Conservation (phyloP, 2,797 vertebrate genomes). For the Melanotaenia trifasciata region DNA sequence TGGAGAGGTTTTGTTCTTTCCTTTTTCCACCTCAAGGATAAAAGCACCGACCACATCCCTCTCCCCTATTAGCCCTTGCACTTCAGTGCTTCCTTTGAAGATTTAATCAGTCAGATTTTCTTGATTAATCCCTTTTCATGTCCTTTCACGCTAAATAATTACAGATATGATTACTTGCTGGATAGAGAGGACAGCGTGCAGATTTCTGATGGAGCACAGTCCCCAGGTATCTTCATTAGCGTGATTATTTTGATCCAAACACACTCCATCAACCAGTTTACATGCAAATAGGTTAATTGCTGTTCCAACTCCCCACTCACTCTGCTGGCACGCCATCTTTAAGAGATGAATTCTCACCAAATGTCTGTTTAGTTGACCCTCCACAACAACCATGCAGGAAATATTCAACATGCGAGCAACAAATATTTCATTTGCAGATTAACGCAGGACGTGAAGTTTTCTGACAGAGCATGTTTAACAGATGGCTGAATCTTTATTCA, state of each 20-base stretch:
- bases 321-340: slow-evolving; percentile 29
- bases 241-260: slow-evolving; percentile 75
- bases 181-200: slow-evolving; percentile 53
- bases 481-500: slow-evolving; percentile 2
- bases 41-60: slow-evolving; percentile 36
- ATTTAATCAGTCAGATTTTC: slow-evolving; percentile 71
- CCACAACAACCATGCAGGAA: neutral
- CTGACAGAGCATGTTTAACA: neutral
- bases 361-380: slow-evolving; percentile 24
- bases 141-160: slow-evolving; percentile 69
- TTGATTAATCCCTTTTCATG: slow-evolving; percentile 71
- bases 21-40: slow-evolving; percentile 52
- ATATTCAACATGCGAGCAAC: neutral
- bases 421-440: slow-evolving; percentile 1
- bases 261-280: slow-evolving; percentile 62
- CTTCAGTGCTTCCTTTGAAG: slow-evolving; percentile 65
- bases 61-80: slow-evolving; percentile 36
- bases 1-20: slow-evolving; percentile 31
- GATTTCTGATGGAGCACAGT: slow-evolving; percentile 59
- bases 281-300: slow-evolving; percentile 74
- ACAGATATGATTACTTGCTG: slow-evolving; percentile 46
- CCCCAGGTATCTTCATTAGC: slow-evolving; percentile 75
- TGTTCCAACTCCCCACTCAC: slow-evolving; percentile 50
- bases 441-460: neutral
- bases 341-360: slow-evolving; percentile 15